A percentile compares a stretch with the other conserved stretches of the same genome.
Conservation (phyloP, 2,797 vertebrate species). For the Anas flavirostris region DNA sequence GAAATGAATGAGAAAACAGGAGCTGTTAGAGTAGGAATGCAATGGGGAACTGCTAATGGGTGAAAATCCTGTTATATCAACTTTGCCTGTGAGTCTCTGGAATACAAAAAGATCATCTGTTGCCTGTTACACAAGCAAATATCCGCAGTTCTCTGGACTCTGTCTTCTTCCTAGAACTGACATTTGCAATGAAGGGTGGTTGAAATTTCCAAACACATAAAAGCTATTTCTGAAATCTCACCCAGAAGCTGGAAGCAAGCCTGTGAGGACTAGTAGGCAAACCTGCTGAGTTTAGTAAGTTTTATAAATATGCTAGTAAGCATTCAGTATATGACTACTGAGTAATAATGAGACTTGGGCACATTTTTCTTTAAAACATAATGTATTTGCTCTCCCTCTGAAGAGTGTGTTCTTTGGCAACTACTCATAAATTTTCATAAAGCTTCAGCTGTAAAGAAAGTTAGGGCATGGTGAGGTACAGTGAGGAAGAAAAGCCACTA, state of each 20-base stretch:
- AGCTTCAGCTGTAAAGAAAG: neutral
- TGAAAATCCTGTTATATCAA: neutral
- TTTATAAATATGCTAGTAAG: neutral
- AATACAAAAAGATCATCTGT: neutral
- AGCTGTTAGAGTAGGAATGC: neutral
- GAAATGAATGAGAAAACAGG: neutral
- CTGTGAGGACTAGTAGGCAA: neutral
- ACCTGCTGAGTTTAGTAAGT: neutral
- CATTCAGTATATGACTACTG: neutral
- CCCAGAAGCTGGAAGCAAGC: neutral
- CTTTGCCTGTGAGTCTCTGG: neutral
- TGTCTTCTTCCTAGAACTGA: neutral
- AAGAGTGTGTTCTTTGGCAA: neutral
- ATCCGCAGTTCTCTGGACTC: neutral
- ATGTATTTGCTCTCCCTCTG: neutral
- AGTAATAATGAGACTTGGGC: neutral
- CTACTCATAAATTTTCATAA: neutral
- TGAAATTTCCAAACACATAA: neutral
- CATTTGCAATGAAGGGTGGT: neutral
- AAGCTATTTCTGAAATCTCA: neutral
- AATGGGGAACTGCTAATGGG: neutral
- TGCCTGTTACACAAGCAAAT: neutral
- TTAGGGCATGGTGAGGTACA: neutral
- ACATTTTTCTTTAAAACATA: neutral
- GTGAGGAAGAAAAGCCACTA: neutral